These are phyloP conservation scores for Pherbina coryleti DNA, from an alignment of 2,888 invertebrate species.

Conservation along the genomic window DNA sequence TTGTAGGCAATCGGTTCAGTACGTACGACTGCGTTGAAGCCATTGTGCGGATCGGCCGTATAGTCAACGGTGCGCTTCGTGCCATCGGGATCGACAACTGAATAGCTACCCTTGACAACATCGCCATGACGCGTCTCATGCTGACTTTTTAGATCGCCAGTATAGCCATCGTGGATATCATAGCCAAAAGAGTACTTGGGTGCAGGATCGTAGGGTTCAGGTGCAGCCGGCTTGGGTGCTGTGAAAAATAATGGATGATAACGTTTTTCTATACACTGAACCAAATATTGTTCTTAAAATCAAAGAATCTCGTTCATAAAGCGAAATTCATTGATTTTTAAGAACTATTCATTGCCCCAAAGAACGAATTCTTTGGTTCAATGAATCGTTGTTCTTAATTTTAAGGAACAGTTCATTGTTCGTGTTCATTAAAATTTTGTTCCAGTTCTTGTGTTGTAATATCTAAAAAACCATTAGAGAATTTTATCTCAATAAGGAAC, in stretches of 20 bases:
- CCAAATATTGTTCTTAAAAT: too few relatives aligned
- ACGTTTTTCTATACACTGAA: neutral
- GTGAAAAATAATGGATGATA: neutral
- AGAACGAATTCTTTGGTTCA: too few relatives aligned
- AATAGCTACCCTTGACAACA: conserved; percentile 74
- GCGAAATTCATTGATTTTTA: too few relatives aligned
- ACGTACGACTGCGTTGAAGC: conserved; percentile 68
- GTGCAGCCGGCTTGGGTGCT: conserved; percentile 59
- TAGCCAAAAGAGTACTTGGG: conserved; percentile 71
- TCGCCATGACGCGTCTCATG: conserved; percentile 77
- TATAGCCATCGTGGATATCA: conserved; percentile 71
- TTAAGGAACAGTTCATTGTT: too few relatives aligned
- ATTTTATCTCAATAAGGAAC: too few relatives aligned
- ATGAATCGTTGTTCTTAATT: too few relatives aligned
- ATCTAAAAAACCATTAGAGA: too few relatives aligned
- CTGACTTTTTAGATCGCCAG: conserved; percentile 72
- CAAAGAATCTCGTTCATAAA: too few relatives aligned
- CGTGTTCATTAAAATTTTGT: too few relatives aligned
- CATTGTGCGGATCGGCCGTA: conserved; percentile 71
- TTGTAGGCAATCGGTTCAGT: conserved; percentile 66
- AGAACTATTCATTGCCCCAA: too few relatives aligned
- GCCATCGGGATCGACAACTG: conserved; percentile 73
- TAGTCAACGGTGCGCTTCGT: conserved; percentile 76
- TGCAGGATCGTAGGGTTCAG: conserved; percentile 66
- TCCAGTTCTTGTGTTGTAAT: too few relatives aligned